Percentiles rank a stretch among this genome's conserved stretches.
Evolutionary conservation across 1,140 invertebrate genomes (phyloP).

Genomic region (Halictus rubicundus): DNA sequence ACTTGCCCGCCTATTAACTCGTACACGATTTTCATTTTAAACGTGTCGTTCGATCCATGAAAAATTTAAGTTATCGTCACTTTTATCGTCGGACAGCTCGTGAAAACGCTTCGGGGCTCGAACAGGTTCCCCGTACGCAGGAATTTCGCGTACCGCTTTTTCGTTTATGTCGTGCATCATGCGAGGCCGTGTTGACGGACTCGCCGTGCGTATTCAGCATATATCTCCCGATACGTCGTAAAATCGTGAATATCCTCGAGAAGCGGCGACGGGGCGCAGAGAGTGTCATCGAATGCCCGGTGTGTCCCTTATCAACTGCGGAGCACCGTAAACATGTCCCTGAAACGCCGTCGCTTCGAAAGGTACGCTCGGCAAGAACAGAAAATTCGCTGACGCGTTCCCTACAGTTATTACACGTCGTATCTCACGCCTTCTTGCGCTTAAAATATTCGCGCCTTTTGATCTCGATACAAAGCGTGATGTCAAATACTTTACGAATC

Average conservation of each 20-base stretch:
- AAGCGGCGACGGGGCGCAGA: not conserved
- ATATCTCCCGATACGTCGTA: not conserved
- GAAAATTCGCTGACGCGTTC: no score
- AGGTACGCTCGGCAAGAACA: no score
- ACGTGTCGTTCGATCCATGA: not conserved
- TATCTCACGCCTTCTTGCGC: no score
- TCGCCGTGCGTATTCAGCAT: not conserved
- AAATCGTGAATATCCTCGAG: not conserved
- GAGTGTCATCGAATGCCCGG: not conserved
- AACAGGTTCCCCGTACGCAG: constrained; percentile 4
- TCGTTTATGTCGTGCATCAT: not conserved
- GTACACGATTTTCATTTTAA: not conserved
- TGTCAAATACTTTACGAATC: no score
- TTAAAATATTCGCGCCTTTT: no score
- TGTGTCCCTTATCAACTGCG: not conserved
- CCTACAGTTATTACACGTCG: no score
- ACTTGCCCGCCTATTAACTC: not conserved
- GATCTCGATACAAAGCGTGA: no score
- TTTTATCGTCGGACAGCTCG: not conserved
- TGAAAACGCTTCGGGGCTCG: not conserved
- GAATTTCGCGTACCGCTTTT: constrained; percentile 9
- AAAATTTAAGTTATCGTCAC: not conserved
- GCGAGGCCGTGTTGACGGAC: not conserved
- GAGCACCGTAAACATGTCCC: not conserved
- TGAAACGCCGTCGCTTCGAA: no score